Evolutionary conservation across 2,113 vertebrate species (phyloP).

Genomic region (Ancistrus triradiatus): DNA sequence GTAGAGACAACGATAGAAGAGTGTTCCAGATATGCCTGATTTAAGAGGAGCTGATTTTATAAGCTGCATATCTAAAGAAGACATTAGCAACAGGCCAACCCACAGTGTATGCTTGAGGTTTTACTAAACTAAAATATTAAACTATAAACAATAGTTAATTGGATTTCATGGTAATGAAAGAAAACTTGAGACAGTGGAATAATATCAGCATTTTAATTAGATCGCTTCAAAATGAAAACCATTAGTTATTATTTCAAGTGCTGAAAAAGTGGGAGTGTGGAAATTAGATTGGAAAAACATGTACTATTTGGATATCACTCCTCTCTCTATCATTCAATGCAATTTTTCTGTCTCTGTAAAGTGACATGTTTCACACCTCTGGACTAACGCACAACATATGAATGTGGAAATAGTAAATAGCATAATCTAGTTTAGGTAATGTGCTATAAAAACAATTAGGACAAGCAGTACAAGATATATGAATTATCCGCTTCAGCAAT

Average conservation of each 20-base stretch:
- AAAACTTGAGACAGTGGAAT: background rate
- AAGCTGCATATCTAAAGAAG: constrained; percentile 8
- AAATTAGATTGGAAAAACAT: background rate
- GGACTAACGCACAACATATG: no score
- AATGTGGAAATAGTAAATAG: no score
- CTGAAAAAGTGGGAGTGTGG: background rate
- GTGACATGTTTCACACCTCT: no score
- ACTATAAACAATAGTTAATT: constrained; percentile 38
- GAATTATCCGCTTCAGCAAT: no score
- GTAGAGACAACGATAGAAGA: constrained; percentile 8
- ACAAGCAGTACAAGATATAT: no score
- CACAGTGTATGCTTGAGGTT: constrained; percentile 22
- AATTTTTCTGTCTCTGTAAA: no score
- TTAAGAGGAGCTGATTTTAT: constrained; percentile 31
- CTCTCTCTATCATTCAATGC: no score
- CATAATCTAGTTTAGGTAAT: no score
- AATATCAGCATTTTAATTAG: constrained; percentile 4
- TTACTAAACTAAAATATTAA: constrained; percentile 11
- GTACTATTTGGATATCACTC: no score
- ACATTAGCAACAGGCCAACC: background rate
- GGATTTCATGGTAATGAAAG: constrained; percentile 23
- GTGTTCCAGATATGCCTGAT: constrained; percentile 30
- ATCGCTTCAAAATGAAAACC: constrained; percentile 14
- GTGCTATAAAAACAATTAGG: no score
- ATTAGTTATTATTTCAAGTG: constrained; percentile 2